A percentile compares a stretch with the other conserved stretches of the same genome.
Evolutionary conservation across 2,113 vertebrate species (phyloP).

Genomic region (Tragelaphus buxtoni): DNA sequence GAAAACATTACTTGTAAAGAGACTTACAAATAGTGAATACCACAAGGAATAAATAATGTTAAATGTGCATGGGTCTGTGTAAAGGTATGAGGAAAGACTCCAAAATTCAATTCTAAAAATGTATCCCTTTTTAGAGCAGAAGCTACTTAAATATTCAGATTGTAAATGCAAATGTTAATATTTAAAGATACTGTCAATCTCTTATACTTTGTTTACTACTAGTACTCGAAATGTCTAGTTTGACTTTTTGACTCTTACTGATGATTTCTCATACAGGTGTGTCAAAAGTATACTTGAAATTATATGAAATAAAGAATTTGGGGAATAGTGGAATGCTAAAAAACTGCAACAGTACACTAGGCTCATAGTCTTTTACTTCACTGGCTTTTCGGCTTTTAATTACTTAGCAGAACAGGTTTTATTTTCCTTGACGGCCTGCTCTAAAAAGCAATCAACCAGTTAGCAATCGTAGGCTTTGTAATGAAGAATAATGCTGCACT

Average conservation of each 20-base stretch:
- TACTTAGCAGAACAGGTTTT: not conserved
- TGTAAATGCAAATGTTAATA: not conserved
- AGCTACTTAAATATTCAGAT: not conserved
- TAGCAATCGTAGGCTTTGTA: not conserved
- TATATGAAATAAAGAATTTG: not conserved
- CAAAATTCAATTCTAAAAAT: not conserved
- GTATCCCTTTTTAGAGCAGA: not conserved
- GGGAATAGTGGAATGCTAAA: not conserved
- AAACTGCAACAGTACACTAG: not conserved
- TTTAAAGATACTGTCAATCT: not conserved
- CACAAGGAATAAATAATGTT: not conserved
- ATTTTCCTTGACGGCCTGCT: not conserved
- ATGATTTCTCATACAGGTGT: not conserved
- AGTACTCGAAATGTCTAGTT: not conserved
- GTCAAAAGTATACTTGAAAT: not conserved
- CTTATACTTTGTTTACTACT: not conserved
- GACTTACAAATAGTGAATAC: not conserved
- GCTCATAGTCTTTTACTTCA: not conserved
- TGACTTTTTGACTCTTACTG: not conserved
- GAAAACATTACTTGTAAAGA: not conserved
- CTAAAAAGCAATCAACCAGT: not conserved
- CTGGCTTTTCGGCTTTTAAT: not conserved
- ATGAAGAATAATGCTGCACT: not conserved
- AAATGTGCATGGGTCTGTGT: not conserved
- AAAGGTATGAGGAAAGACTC: not conserved